Conservation (phyloP, 1,140 invertebrate genomes). For the Diachasmimorpha longicaudata region DNA sequence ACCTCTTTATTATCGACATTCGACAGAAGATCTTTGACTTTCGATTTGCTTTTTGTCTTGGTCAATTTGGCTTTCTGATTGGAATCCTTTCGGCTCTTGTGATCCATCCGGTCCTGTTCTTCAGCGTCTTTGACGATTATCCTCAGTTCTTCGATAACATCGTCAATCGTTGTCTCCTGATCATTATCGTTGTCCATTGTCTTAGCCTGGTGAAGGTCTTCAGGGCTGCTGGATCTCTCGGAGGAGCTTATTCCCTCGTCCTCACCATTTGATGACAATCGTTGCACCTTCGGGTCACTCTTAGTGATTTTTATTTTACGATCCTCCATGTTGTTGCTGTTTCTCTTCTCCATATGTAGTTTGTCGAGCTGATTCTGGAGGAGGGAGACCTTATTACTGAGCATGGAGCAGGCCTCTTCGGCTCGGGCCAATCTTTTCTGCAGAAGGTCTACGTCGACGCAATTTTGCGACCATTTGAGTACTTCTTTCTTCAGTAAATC, state of each 20-base stretch:
- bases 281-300: constrained; percentile 14
- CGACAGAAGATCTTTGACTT: background rate
- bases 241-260: constrained; percentile 87
- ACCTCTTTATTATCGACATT: background rate
- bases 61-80: background rate
- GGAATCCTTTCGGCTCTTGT: background rate
- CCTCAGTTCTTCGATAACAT: constrained; percentile 83
- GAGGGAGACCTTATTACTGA: constrained; percentile 51
- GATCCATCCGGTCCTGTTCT: constrained; percentile 60
- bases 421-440: constrained; percentile 50
- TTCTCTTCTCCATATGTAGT: constrained; percentile 48
- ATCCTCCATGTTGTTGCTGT: constrained; percentile 44
- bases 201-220: constrained; percentile 51
- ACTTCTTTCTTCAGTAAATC: constrained; percentile 53
- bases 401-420: constrained; percentile 54
- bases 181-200: constrained; percentile 65
- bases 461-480: constrained; percentile 55
- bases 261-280: constrained; percentile 75
- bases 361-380: constrained; percentile 52
- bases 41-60: background rate
- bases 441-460: constrained; percentile 56
- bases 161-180: constrained; percentile 84
- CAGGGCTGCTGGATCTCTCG: constrained; percentile 76
- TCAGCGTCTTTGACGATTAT: constrained; percentile 87
- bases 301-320: constrained; percentile 28